Evolutionary conservation across 1,140 invertebrate genomes (phyloP), one percentile per base, ranked within the genome.

Genomic region (Cecropterus lyciades): DNA sequence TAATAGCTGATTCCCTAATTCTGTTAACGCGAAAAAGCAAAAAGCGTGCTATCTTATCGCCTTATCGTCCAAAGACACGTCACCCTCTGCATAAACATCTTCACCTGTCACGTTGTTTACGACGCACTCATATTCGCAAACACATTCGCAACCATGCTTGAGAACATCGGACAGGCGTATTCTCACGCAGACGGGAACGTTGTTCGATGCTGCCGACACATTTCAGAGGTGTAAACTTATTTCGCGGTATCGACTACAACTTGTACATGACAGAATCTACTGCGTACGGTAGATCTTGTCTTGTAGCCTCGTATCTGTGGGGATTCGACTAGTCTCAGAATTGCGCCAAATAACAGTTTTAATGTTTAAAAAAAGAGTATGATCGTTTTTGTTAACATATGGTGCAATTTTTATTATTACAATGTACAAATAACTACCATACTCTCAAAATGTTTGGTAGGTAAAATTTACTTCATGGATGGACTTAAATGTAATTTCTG

Each of bases 101-200:
- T 42, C 53, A n/a, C n/a, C n/a, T 43, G 53, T 57, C 37, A 45
- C 55, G 33, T 65, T 57, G 55, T 67, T 67, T 62, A 69, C 59
- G 46, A 68, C 53, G 68, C 65, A 72, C 74, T 66, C 62, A 56
- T 77, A 80, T 84, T 81, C 75, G 77, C 76, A 84, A 84, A 79
- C 65, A 74, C 48, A 77, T n/a, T n/a, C n/a, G n/a, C n/a, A n/a
- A 82, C 82, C 77, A 72, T 74, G 75, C 73, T 81, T 79, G 84
- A 79, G 84, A 84, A 83, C 79, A 82, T 70, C 75, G 72, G 78
- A 77, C 79, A 57, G 48, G 55, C 52, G 37, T 75, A 75, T 85
- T 88, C 84, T 83, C 84, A 86, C 84, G 81, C 62, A 37, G 62
- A 7, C 43, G 27, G 27, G n/a, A n/a, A n/a, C 56, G 60, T 69